These are phyloP conservation scores for Vimba vimba DNA, from an alignment of 2,113 vertebrate species.

Conservation along the genomic window DNA sequence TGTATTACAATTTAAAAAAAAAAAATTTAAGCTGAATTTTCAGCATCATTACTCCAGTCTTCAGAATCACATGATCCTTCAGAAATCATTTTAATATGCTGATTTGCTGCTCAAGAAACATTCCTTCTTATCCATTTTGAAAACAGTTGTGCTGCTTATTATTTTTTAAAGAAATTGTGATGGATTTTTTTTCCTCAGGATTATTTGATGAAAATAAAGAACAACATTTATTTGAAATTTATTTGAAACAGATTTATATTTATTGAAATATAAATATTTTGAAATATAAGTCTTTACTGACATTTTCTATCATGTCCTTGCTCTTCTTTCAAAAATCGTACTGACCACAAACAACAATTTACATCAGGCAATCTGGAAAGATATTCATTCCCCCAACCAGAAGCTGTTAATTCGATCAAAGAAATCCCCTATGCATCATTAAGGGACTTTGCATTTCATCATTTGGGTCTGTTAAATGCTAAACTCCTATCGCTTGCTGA, in stretches of 20 bases:
- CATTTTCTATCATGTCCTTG: too few relatives aligned
- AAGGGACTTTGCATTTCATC: slow-evolving; percentile 6
- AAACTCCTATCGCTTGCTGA: neutral
- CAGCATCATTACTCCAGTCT: neutral
- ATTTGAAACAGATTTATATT: too few relatives aligned
- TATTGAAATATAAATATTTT: too few relatives aligned
- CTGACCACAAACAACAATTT: neutral
- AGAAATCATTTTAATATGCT: neutral
- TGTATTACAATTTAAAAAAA: neutral
- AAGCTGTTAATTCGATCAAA: neutral
- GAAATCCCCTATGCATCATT: neutral
- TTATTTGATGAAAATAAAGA: neutral
- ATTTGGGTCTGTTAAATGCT: neutral
- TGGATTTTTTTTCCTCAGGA: neutral
- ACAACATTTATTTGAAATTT: too few relatives aligned
- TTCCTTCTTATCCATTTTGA: neutral
- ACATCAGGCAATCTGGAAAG: neutral
- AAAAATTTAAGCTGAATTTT: neutral
- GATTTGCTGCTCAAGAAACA: neutral
- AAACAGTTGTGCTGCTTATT: neutral
- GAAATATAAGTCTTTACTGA: too few relatives aligned
- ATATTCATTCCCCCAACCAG: neutral
- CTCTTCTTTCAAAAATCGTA: too few relatives aligned
- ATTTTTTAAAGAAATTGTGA: neutral
- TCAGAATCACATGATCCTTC: neutral